Percentiles rank a stretch among this genome's conserved stretches.
phyloP scores from a whole-genome alignment of 2,113 vertebrate species.

The Illadopsis cleaveri region DNA sequence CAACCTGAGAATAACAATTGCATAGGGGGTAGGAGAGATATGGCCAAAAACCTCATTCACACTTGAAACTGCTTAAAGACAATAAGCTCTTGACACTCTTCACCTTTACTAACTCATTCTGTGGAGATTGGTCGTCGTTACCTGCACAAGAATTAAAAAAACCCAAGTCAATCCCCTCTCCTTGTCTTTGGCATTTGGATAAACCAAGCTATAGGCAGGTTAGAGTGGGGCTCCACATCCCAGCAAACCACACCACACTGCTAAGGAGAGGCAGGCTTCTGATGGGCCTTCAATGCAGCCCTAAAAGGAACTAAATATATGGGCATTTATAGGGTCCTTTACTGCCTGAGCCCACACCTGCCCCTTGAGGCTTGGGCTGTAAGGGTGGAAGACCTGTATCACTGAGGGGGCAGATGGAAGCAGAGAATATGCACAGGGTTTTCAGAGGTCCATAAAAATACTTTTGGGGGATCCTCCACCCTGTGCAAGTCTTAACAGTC shows the following conservation, averaged over 20 bases:
- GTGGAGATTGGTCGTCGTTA: neutral
- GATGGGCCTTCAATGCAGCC: neutral
- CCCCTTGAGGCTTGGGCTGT: neutral
- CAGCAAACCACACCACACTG: slow-evolving; percentile 5
- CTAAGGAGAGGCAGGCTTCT: slow-evolving; percentile 14
- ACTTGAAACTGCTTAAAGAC: neutral
- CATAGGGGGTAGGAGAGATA: slow-evolving; percentile 55
- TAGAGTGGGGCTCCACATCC: neutral
- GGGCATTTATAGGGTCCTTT: neutral
- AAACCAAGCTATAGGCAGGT: slow-evolving; percentile 44
- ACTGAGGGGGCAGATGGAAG: neutral
- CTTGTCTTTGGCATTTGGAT: slow-evolving; percentile 63
- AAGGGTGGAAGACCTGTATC: neutral
- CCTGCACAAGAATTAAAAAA: neutral
- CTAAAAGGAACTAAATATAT: neutral
- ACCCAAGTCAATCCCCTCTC: neutral
- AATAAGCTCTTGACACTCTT: slow-evolving; percentile 1
- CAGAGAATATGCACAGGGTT: neutral
- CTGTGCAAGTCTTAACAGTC: slow-evolving; percentile 52
- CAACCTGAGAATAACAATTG: slow-evolving; percentile 59
- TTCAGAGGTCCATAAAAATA: neutral
- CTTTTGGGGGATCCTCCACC: neutral
- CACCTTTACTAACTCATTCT: neutral
- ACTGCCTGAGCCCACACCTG: neutral
- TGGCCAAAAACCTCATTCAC: slow-evolving; percentile 5